Evolutionary conservation across 2,888 invertebrate species (phyloP), one percentile per base, ranked within the genome.

Genomic region (Cepaea hortensis): DNA sequence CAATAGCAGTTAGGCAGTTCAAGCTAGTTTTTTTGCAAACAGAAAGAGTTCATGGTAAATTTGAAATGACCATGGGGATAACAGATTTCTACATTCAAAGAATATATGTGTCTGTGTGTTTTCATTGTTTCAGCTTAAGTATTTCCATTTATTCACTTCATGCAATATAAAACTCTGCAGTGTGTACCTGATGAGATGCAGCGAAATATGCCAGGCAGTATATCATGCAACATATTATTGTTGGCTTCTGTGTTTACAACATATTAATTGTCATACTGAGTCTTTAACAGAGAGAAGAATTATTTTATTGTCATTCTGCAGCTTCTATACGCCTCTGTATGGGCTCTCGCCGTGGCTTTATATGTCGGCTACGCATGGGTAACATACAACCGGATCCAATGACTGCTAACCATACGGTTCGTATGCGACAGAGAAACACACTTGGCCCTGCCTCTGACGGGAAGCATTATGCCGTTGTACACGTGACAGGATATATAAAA

Each of bases 401-500:
- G 96, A 96, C 96, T 0, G 96, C 94, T 35, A 93, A 93, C 89
- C 93, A 94, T 89, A 98, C 98, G 85, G 98, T 98, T 93, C 96
- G 98, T 84, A 96, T 98, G 93, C 97, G 98, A 93, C 98, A 98
- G 94, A 96, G 98, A 91, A 98, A 98, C 95, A 98, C 98, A 75
- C 95, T 99, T 86, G 98, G 98, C 1, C 98, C 98, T 13, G 97
- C 97, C 13, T 90, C 91, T 18, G 99, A 99, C 95, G 99, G 99
- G 73, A 97, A 98, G 94, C 98, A 98, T 95, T 99, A 98, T 95
- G 98, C 99, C 18, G 99, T 99, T 68, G 98, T 99, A 46, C 99
- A 99, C 95, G 99, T 99, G 95, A 99, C 99, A 62, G 99, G 99
- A n/a, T 99, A 99, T 94, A 98, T 99, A 87, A 99, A 99, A 95